These are phyloP conservation scores for Echinops telfairi DNA, from an alignment of 2,113 vertebrate genomes.

Conservation along the genomic window DNA sequence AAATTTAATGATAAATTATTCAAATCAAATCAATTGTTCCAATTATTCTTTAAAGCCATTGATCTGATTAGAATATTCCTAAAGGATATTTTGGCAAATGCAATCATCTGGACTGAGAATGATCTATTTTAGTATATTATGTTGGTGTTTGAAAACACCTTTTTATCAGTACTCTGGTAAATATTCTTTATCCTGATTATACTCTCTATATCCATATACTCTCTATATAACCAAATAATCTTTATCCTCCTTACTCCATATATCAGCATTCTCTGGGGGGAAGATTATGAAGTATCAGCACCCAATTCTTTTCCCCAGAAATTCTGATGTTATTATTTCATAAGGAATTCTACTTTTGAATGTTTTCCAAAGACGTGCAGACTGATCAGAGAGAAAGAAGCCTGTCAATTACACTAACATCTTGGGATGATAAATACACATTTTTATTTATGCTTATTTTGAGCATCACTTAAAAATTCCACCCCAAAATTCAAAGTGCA, in stretches of 20 bases:
- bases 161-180: background rate
- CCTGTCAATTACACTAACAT: background rate
- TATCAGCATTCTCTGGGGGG: background rate
- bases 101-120: background rate
- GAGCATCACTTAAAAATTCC: slow-evolving; percentile 2
- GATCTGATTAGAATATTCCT: background rate
- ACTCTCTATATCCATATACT: no score
- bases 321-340: background rate
- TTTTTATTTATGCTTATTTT: background rate
- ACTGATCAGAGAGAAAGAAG: background rate
- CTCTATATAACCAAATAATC: no score
- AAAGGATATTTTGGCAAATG: slow-evolving; percentile 7
- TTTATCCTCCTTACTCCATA: background rate
- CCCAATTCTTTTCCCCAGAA: background rate
- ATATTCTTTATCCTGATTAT: background rate
- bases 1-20: slow-evolving; percentile 10
- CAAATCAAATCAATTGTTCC: background rate
- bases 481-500: background rate
- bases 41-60: background rate
- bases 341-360: slow-evolving; percentile 1
- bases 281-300: slow-evolving; percentile 18
- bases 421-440: background rate
- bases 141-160: slow-evolving; percentile 7
- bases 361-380: background rate
- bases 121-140: background rate